Evolutionary conservation across 2,797 vertebrate species (phyloP).

Genomic region (Tadarida brasiliensis): DNA sequence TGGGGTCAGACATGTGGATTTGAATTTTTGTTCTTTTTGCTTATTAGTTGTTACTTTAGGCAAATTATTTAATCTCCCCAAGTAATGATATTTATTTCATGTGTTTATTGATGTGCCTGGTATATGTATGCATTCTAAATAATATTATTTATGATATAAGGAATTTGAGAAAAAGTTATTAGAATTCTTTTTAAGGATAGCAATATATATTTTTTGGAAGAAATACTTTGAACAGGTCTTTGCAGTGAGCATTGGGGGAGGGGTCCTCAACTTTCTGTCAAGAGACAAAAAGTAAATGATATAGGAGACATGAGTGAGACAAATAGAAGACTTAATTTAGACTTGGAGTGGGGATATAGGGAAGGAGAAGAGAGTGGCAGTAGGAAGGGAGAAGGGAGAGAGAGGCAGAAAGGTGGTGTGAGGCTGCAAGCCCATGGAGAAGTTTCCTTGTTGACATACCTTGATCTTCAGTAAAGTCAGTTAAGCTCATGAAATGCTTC

Average conservation of each 20-base stretch:
- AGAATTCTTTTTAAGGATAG: conserved; percentile 14
- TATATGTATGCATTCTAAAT: neutral
- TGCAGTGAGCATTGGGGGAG: neutral
- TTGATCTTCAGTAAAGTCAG: neutral
- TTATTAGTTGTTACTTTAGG: neutral
- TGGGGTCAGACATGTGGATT: neutral
- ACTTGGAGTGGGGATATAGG: neutral
- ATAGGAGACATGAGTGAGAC: neutral
- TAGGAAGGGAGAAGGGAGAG: neutral
- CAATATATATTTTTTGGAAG: neutral
- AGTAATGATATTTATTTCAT: neutral
- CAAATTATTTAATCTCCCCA: neutral
- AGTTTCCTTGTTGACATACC: neutral
- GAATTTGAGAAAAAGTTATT: neutral
- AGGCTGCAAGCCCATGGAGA: neutral
- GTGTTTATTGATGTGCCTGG: neutral
- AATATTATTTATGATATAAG: neutral
- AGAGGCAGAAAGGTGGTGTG: neutral
- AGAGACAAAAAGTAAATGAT: neutral
- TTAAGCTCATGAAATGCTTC: neutral
- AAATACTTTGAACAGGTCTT: conserved; percentile 16
- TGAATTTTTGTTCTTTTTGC: neutral
- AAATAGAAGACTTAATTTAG: neutral
- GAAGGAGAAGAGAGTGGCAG: neutral
- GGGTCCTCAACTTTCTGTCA: neutral